Evolutionary conservation across 1,140 invertebrate genomes (phyloP), one percentile per base, ranked within the genome.

Genomic region (Mylabris phalerata): DNA sequence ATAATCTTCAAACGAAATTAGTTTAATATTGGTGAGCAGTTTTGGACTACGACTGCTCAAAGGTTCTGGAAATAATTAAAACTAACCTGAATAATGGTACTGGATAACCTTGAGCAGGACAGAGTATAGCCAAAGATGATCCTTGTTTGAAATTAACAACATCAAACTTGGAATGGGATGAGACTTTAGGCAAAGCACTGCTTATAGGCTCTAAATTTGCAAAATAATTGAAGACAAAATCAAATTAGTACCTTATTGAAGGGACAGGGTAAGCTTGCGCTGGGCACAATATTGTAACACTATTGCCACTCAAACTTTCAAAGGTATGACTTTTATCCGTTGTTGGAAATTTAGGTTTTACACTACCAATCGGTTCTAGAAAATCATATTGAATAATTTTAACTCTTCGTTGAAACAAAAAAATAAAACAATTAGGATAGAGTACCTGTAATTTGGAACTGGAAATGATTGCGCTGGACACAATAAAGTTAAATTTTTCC

Each of bases 391-490:
- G 40, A 48, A 44, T 47, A 46, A 46, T 7, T 11, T 7, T 25
- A 7, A 46, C 6, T 1, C 11, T 9, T 46, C 7, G 6, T 46
- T 25, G 11, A 19, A 19, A 19, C 19, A 19, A 19, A 19, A 48
- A 55, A 55, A 48, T 48, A 39, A 48, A 48, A 38, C 10, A 55
- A 25, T 38, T 41, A 24, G 32, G 32, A 32, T 32, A 32, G 32
- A 58, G 55, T 72, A 85, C 83, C 82, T 82, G 78, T 78, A 80
- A 48, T 73, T 74, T 49, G 84, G 84, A 64, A 82, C 79, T 59
- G 86, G 86, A 71, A 80, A 86, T 57, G 80, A 82, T 75, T 86
- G 84, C 38, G 82, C 83, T 56, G 80, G 79, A 73, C 84, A 85
- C 50, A 83, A 70, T 47, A 84, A 6, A 40, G 77, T 64, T 39